These are phyloP conservation scores for Cryptus viduatorius DNA, from an alignment of 2,888 invertebrate genomes.

Conservation along the genomic window DNA sequence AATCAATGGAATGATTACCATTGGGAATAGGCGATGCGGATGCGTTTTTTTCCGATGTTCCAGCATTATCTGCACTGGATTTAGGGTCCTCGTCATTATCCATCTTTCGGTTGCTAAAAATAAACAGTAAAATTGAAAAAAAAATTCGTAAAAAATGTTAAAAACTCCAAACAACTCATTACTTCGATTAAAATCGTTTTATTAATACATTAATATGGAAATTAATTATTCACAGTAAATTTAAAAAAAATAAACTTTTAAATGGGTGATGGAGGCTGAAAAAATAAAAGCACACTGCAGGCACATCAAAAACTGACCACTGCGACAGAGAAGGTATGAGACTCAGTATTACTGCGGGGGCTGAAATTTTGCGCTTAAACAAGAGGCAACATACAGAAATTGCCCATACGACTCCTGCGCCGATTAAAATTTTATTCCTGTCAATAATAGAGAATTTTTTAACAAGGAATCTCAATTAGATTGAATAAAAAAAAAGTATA, in stretches of 20 bases:
- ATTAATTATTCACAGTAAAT: neutral
- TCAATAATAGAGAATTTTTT: conserved; percentile 47
- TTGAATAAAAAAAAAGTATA: neutral
- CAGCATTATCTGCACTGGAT: conserved; percentile 69
- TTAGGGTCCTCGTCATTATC: conserved; percentile 77
- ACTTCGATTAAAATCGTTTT: neutral
- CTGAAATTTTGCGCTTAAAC: conserved; percentile 72
- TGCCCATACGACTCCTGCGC: conserved; percentile 75
- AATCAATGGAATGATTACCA: conserved; percentile 65
- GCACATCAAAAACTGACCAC: conserved; percentile 73
- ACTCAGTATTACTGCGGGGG: conserved; percentile 70
- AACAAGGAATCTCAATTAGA: neutral
- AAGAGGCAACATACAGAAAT: conserved; percentile 75
- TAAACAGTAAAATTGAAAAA: neutral
- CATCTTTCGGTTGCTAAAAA: conserved; percentile 77
- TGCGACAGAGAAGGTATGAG: conserved; percentile 72
- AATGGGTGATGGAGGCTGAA: neutral
- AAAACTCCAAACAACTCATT: neutral
- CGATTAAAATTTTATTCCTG: conserved; percentile 75
- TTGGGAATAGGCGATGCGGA: conserved; percentile 58
- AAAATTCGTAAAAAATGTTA: neutral
- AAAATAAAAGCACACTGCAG: neutral
- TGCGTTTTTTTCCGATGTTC: conserved; percentile 69
- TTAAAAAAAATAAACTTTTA: neutral
- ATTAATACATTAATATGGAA: neutral